phyloP scores from a whole-genome alignment of 2,113 vertebrate genomes.

The Pristiophorus japonicus region DNA sequence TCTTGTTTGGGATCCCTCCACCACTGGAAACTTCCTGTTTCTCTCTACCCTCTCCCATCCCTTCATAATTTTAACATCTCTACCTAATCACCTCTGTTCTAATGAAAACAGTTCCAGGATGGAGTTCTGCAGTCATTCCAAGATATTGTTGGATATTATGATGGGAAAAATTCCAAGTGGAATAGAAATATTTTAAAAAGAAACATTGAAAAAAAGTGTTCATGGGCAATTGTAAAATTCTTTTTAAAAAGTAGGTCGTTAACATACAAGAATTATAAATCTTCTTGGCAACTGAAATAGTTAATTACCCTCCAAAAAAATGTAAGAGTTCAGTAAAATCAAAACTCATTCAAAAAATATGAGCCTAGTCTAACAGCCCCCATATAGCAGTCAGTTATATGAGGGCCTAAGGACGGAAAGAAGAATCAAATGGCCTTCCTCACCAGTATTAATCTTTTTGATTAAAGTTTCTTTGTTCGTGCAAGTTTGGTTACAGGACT shows the following conservation, averaged over 20 bases:
- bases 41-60: background rate
- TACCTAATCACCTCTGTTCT: background rate
- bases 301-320: background rate
- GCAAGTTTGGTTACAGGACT: background rate
- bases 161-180: background rate
- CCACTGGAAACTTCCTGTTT: background rate
- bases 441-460: background rate
- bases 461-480: background rate
- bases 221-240: background rate
- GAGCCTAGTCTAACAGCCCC: background rate
- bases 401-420: too few species aligned
- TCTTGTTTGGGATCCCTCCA: background rate
- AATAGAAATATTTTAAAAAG: conserved; percentile 18
- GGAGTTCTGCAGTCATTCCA: background rate
- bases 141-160: background rate
- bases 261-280: background rate
- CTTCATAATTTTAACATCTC: background rate
- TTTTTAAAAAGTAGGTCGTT: background rate
- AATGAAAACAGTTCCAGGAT: background rate
- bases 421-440: background rate
- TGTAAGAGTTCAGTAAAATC: background rate
- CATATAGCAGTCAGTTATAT: background rate
- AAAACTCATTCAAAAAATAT: background rate
- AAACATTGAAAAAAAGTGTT: background rate
- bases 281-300: background rate